phyloP scores from a whole-genome alignment of 2,888 invertebrate species.

The Schrankia costaestrigalis region DNA sequence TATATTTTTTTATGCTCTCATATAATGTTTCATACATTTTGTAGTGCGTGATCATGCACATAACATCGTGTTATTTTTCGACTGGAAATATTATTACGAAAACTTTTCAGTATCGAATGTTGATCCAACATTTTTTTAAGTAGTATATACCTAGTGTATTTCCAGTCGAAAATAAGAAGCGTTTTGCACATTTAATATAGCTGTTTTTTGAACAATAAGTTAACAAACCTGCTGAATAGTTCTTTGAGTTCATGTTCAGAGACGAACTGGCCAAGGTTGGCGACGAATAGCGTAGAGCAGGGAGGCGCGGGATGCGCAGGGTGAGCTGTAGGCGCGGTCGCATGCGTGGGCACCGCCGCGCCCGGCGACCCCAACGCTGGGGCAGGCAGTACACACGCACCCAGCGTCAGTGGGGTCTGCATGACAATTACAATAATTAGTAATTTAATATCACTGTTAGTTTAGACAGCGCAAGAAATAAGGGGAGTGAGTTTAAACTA shows the following conservation, averaged over 20 bases:
- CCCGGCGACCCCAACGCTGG: conserved; percentile 96
- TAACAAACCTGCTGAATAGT: conserved; percentile 94
- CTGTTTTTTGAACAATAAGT: not conserved
- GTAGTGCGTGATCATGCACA: conserved; percentile 58
- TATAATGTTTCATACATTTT: conserved; percentile 24
- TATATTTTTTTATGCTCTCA: conserved; percentile 28
- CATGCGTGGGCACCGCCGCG: conserved; percentile 85
- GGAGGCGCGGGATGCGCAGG: conserved; percentile 87
- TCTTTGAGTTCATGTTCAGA: conserved; percentile 99
- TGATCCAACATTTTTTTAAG: conserved; percentile 1
- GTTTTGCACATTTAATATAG: conserved; percentile 22
- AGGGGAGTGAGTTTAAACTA: too few relatives aligned
- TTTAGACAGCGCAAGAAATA: too few relatives aligned
- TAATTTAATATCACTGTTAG: too few relatives aligned
- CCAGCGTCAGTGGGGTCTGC: conserved; percentile 77
- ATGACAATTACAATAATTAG: conserved; percentile 4
- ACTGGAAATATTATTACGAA: conserved; percentile 41
- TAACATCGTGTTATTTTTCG: conserved; percentile 46
- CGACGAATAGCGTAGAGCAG: conserved; percentile 98
- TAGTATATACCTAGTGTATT: conserved; percentile 23
- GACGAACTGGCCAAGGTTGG: conserved; percentile 98
- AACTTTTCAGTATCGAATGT: conserved; percentile 4
- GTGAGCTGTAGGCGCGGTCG: conserved; percentile 82
- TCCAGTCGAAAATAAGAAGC: conserved; percentile 41
- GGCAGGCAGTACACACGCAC: conserved; percentile 94